Conservation (phyloP, 2,113 vertebrate species). For the Antechinus stuartii region DNA sequence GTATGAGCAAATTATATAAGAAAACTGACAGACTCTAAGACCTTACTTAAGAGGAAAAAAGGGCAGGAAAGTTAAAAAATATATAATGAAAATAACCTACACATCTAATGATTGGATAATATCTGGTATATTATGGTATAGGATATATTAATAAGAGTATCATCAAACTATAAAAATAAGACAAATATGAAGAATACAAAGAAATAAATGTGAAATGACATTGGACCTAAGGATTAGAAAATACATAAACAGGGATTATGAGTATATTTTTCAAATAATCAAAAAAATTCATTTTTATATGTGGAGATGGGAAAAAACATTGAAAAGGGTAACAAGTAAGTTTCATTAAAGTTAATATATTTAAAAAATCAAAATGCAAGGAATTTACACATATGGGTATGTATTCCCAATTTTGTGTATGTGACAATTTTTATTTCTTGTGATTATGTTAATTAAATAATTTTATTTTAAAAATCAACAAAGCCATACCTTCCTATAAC, state of each 20-base stretch:
- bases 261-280: not conserved
- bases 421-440: not conserved
- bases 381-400: not conserved
- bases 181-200: not conserved
- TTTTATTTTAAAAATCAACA: not conserved
- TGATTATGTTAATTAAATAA: not conserved
- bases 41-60: not conserved
- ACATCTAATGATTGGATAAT: not conserved
- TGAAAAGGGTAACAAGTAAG: not conserved
- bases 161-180: not conserved
- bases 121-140: not conserved
- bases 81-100: not conserved
- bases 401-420: not conserved
- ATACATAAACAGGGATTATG: not conserved
- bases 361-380: not conserved
- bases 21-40: constrained; percentile 18
- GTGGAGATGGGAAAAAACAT: not conserved
- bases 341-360: not conserved
- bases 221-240: not conserved
- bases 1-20: constrained; percentile 13
- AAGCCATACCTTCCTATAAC: not conserved
- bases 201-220: not conserved
- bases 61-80: not conserved
- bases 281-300: not conserved
- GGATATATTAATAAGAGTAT: not conserved